Conservation (phyloP, 1,140 invertebrate genomes). For the Drosophila sturtevanti region DNA sequence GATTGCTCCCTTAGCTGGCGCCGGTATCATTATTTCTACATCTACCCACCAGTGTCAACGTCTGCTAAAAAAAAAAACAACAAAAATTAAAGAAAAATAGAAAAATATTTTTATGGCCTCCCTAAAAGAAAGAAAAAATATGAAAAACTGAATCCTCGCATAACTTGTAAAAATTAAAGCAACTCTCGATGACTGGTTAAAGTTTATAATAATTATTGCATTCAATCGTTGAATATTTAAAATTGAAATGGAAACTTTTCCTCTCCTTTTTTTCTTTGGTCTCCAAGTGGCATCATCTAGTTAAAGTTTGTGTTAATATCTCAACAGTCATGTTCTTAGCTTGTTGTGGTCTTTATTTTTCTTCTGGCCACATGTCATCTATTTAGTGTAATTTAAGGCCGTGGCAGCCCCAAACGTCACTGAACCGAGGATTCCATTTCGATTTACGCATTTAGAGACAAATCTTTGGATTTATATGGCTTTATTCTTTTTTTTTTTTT, state of each 20-base stretch:
- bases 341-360: constrained; percentile 10
- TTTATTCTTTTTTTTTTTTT: constrained; percentile 25
- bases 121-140: constrained; percentile 35
- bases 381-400: constrained; percentile 52
- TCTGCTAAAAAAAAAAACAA: constrained; percentile 24
- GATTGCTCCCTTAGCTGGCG: constrained; percentile 69
- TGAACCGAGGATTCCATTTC: constrained; percentile 47
- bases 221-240: constrained; percentile 26
- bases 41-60: constrained; percentile 22
- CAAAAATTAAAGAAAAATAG: constrained; percentile 37
- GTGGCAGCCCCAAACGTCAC: too few species aligned
- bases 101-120: neutral
- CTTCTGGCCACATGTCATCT: constrained; percentile 45
- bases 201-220: constrained; percentile 64
- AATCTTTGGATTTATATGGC: constrained; percentile 71
- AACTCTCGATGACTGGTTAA: neutral
- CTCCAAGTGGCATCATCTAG: neutral
- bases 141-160: neutral
- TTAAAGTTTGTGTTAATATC: constrained; percentile 53
- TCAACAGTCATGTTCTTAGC: constrained; percentile 50
- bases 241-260: too few species aligned
- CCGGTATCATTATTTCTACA: constrained; percentile 58
- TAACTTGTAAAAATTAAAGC: neutral
- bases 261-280: too few species aligned
- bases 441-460: constrained; percentile 58